Evolutionary conservation across 92 coral and sea anemone genomes (phyloP), one percentile per base, ranked within the genome.

Genomic region (Umimayanthus kanabou): DNA sequence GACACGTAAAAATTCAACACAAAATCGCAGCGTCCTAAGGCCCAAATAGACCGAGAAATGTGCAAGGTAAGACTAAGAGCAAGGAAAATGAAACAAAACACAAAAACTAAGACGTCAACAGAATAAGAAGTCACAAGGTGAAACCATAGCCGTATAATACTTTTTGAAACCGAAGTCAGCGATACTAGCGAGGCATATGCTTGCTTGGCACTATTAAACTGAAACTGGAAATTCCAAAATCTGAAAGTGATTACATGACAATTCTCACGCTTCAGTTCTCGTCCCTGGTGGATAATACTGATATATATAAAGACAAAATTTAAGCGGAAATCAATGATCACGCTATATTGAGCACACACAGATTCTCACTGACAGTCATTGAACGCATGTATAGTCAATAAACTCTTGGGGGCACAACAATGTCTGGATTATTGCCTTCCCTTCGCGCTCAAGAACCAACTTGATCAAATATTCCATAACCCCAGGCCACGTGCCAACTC

Each of bases 301-400:
- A 9, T 45, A 25, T 45, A 40, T 9, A 47, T 11, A 81, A 39
- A 20, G 74, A 9, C 16, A 22, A 22, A 77, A 64, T 40, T 8
- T 80, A 45, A 82, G 87, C 78, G 78, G 87, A 83, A 70, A 83
- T 9, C 42, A 47, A 26, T 18, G 74, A 25, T 66, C 79, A 42
- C 87, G 65, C 77, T 45, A 83, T 26, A 45, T 43, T 45, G 61
- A 28, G 69, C 4, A 83, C 77, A 83, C 30, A 70, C 15, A 20
- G 67, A 39, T 66, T 14, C 39, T 30, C 2, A 39, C 5, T n/a
- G 39, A 22, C 61, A 42, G 3, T 42, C 15, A 76, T 42, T 76
- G 18, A 22, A 43, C 16, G 29, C 23, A 43, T n/a, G 53, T 42
- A 33, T n/a, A 77, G 33, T 77, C 80, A 77, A 40, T 33, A 82